Evolutionary conservation across 2,113 vertebrate genomes (phyloP).

Genomic region (Nestor notabilis): DNA sequence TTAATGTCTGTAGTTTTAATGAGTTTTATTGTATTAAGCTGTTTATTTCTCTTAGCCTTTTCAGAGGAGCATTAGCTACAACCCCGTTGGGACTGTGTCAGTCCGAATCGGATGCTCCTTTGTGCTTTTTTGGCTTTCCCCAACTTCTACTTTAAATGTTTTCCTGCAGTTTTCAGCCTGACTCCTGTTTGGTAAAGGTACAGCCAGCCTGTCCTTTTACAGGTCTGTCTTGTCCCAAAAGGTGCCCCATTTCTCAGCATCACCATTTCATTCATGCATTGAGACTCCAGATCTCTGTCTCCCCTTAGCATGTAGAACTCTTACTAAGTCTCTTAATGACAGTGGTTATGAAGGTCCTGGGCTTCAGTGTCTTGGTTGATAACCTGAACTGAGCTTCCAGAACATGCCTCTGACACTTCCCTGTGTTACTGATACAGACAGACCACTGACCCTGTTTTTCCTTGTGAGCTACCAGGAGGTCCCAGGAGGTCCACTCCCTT

Average conservation of each 20-base stretch:
- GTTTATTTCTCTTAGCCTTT: background rate
- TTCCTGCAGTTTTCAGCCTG: background rate
- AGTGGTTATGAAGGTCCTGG: background rate
- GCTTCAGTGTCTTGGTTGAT: background rate
- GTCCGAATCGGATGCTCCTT: background rate
- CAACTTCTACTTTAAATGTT: background rate
- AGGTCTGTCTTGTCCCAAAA: background rate
- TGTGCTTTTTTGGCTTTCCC: background rate
- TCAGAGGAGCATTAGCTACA: background rate
- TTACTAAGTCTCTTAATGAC: background rate
- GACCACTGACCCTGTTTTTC: background rate
- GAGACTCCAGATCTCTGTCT: background rate
- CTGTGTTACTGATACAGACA: background rate
- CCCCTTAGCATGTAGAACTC: background rate
- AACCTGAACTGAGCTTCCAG: background rate
- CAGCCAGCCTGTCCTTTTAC: background rate
- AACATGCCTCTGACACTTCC: accelerated
- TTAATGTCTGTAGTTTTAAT: background rate
- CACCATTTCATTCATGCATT: background rate
- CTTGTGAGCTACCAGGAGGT: background rate
- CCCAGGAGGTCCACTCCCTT: background rate
- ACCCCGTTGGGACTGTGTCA: background rate
- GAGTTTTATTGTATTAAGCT: background rate
- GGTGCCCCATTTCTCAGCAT: background rate
- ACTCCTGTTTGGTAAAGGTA: background rate